Base-by-base conservation (phyloP, 2,888 invertebrate genomes). In the Platerodrilus igneus region DNA sequence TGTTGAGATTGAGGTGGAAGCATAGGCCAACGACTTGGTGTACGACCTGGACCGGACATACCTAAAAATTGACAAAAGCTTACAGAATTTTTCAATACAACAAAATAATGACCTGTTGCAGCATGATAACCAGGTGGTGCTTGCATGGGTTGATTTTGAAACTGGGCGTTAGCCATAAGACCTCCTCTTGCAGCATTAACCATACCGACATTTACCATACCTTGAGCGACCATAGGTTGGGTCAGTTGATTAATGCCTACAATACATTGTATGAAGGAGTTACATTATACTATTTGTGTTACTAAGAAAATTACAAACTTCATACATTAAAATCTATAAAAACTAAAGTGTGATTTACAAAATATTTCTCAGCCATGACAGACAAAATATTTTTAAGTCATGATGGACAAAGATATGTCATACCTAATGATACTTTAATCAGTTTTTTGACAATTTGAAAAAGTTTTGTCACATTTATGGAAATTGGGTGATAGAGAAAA, bases 11-110 rank as follows among this genome's bases (percentile, higher is more conserved):
- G 74, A 48, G 74, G 73, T 1, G 81, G 81, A 43, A 79, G 76
- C 52, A 79, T 77, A 1, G 79, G 68, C 56, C 80, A 79, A 6
- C 82, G 76, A 41, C 78, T 74, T 1, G 79, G 66, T 5, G 78
- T 79, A 56, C 78, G 57, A 66, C 69, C 66, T 13, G 42, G 57
- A 66, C 69, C 66, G 11, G 41, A 41, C 32, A 47, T 41, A 14
- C 41, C 43, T 36, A 30, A 35, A 22, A 25, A 17, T 13, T 28
- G 17, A 19, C 19, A 19, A 7, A 6, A 6, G 11, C n/a, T 7
- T 18, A 49, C 48, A 3, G 34, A 22, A 33, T 2, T 21, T 13
- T 5, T 38, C 28, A 8, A n/a, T 15, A 17, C n/a, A 9, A 15
- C n/a, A 17, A 29, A 9, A 6, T 30, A 14, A 23, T 25, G 26